A percentile compares a stretch with the other conserved stretches of the same genome.
phyloP scores from a whole-genome alignment of 2,888 invertebrate genomes.

The Hipparchia semele region DNA sequence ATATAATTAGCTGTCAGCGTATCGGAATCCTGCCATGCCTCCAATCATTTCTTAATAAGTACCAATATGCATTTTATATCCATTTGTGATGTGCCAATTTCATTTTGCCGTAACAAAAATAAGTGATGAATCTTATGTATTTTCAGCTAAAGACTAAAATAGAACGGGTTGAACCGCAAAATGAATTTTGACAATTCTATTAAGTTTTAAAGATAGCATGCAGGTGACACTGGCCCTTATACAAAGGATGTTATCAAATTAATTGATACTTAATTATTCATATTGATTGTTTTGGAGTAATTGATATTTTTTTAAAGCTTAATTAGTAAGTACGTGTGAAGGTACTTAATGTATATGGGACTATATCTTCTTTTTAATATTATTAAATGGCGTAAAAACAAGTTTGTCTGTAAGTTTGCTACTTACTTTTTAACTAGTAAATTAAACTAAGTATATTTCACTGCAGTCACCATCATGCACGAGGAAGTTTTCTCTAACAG shows the following conservation, averaged over 20 bases:
- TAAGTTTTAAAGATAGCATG: constrained; percentile 27
- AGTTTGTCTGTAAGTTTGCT: too few species aligned
- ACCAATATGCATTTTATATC: constrained; percentile 22
- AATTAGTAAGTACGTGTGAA: constrained; percentile 27
- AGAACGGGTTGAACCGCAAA: background rate
- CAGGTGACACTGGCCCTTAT: constrained; percentile 36
- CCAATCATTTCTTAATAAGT: constrained; percentile 32
- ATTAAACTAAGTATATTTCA: too few species aligned
- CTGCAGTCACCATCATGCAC: too few species aligned
- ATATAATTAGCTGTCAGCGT: constrained; percentile 59
- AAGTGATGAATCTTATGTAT: background rate
- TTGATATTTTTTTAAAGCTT: constrained; percentile 32
- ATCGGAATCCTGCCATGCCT: constrained; percentile 33
- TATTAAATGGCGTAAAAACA: constrained; percentile 22
- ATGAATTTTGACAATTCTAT: constrained; percentile 7
- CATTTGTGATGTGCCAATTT: constrained; percentile 2
- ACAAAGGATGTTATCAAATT: constrained; percentile 32
- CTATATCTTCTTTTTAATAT: too few species aligned
- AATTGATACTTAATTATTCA: constrained; percentile 34
- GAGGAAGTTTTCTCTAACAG: too few species aligned
- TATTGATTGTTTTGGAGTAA: constrained; percentile 27
- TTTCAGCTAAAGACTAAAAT: background rate
- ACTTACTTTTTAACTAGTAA: too few species aligned
- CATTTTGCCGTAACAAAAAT: constrained; percentile 9
- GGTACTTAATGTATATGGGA: constrained; percentile 10